Evolutionary conservation across 2,113 vertebrate genomes (phyloP), one percentile per base, ranked within the genome.

Genomic region (Alectura lathami): DNA sequence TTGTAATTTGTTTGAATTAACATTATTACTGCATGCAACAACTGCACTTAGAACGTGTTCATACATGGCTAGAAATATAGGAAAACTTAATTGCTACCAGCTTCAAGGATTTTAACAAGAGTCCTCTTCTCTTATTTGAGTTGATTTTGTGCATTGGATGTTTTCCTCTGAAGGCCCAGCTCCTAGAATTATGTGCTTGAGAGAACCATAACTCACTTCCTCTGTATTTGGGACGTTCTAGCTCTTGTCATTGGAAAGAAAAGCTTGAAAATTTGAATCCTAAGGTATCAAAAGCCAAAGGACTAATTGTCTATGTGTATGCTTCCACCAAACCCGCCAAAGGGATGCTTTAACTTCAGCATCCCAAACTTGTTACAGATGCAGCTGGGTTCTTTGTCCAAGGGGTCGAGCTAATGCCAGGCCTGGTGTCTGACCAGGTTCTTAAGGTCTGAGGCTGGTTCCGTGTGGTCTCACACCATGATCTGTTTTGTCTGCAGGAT

Each of bases 1-100:
- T 86, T 97, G 70, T 81, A 74, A 64, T 36, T 40, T 45, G 67
- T 36, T 82, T 81, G 89, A 86, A 91, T 94, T 80, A 88, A 80
- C 21, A 2, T 76, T 83, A 78, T 60, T 66, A 45, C n/a, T 78
- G 51, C 43, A 9, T 60, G 76, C n/a, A 32, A 38, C 1, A 13
- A 1, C 59, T 66, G 4, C 24, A 13, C 54, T 81, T 87, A 66
- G 66, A 91, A 45, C 3, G 5, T 60, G 70, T 56, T 77, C 22
- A 5, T 59, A 73, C 54, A 22, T 0, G 6, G 70, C 54, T 38
- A 20, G 54, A 32, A 43, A 43, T 14, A 47, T 59, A 56, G 67
- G 24, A 93, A 30, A 87, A 66, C 50, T 26, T 32, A 91, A 90
- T 13, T 45, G 47, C 76, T 94, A 79, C 89, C 76, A 77, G 60